Conservation (phyloP, 1,140 invertebrate species). For the Drosophila sucinea region DNA sequence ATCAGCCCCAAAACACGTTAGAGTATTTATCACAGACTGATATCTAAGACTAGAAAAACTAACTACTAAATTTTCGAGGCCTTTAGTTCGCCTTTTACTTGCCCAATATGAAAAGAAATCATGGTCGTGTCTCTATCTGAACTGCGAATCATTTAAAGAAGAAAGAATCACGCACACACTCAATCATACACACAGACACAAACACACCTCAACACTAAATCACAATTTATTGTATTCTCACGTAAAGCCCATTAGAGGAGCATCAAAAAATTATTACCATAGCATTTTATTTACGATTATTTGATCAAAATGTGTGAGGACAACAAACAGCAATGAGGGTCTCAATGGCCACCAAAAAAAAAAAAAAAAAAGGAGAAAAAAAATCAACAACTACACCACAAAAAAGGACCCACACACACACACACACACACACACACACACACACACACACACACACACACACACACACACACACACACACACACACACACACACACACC, state of each 20-base stretch:
- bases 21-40: too few species aligned
- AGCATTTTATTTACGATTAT: slow-evolving; percentile 77
- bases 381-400: slow-evolving; percentile 9
- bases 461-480: slow-evolving; percentile 21
- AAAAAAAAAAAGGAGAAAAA: background rate
- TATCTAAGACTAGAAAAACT: too few species aligned
- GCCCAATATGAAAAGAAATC: background rate
- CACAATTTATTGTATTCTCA: slow-evolving; percentile 68
- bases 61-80: too few species aligned
- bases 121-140: background rate
- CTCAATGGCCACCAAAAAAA: slow-evolving; percentile 20
- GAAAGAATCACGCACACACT: background rate
- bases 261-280: slow-evolving; percentile 79
- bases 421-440: slow-evolving; percentile 18
- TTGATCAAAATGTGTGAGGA: slow-evolving; percentile 65
- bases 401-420: slow-evolving; percentile 21
- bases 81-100: too few species aligned
- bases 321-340: slow-evolving; percentile 28
- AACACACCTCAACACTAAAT: slow-evolving; percentile 45
- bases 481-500: slow-evolving; percentile 9
- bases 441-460: slow-evolving; percentile 21
- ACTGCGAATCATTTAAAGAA: background rate
- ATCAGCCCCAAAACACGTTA: too few species aligned
- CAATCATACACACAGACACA: background rate
- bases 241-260: slow-evolving; percentile 72